Evolutionary conservation across 2,797 vertebrate genomes (phyloP), one percentile per base, ranked within the genome.

Genomic region (Enteromius treurensis): DNA sequence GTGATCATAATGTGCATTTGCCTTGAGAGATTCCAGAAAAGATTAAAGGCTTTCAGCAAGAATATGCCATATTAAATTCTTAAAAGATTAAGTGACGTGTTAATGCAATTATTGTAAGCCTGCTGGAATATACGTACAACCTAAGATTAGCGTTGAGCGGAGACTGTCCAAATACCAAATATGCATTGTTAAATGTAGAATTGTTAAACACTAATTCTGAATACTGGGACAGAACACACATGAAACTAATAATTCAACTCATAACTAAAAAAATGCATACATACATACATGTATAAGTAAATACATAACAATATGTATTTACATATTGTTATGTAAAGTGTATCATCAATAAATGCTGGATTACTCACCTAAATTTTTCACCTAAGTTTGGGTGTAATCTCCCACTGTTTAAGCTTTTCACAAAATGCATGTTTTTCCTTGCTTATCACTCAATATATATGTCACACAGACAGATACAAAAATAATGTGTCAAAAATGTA

Each of bases 31-130:
- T 80, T 69, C 11, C n/a, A 47, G 58, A 76, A 58, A 40, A 37
- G 71, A 76, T 85, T 85, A 85, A 67, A 77, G 55, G 64, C 83
- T 74, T 77, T 77, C 15, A 77, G 26, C 26, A 69, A 55, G 51
- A 68, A 65, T n/a, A 49, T 76, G 70, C 37, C 70, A 85, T 80
- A 37, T 73, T 69, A 77, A 73, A 81, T 37, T 49, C 55, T 81
- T 81, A 81, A 81, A 81, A 81, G 79, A 81, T 81, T 81, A 73
- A 71, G 69, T 8, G 19, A 81, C 21, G 21, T 55, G 68, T 73
- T 81, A 73, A 73, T 73, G 79, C 40, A 62, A 73, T 64, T 37
- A 81, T 62, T 62, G 40, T 81, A 73, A 81, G 55, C 68, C 69
- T 73, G 21, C 21, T 73, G 69, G 40, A 29, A 73, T 73, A 81